Conservation (phyloP, 1,140 invertebrate species). For the Bombus sibiricus region DNA sequence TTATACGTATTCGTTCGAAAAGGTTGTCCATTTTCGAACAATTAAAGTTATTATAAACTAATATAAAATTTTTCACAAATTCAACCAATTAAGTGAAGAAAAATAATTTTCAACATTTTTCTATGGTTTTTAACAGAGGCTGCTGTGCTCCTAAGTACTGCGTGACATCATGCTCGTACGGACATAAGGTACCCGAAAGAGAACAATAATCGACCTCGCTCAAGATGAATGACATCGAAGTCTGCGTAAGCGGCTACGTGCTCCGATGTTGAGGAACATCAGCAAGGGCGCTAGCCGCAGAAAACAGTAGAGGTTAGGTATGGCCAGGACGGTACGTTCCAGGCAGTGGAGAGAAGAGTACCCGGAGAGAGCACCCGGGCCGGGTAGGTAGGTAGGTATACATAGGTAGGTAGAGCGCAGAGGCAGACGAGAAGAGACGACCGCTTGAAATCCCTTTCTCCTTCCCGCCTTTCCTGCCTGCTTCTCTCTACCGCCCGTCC, state of each 20-base stretch:
- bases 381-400: constrained; percentile 54
- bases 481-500: constrained; percentile 58
- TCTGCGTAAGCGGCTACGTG: constrained; percentile 54
- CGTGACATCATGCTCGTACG: constrained; percentile 9
- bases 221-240: constrained; percentile 56
- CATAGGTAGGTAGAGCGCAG: constrained; percentile 64
- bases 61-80: neutral
- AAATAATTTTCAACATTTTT: neutral
- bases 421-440: constrained; percentile 79
- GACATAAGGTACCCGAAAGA: constrained; percentile 24
- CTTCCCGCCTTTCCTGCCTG: constrained; percentile 69
- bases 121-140: neutral
- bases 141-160: neutral
- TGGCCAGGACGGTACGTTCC: constrained; percentile 48
- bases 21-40: neutral
- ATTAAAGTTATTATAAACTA: neutral
- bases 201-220: constrained; percentile 56
- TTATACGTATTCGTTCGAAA: constrained; percentile 5
- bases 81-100: neutral
- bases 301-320: constrained; percentile 57
- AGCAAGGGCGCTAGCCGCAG: constrained; percentile 49
- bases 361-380: constrained; percentile 51
- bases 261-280: constrained; percentile 52
- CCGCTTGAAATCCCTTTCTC: constrained; percentile 74
- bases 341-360: constrained; percentile 56